A percentile compares a stretch with the other conserved stretches of the same genome.
phyloP scores from a whole-genome alignment of 2,797 vertebrate species.

The Cynopterus sphinx region DNA sequence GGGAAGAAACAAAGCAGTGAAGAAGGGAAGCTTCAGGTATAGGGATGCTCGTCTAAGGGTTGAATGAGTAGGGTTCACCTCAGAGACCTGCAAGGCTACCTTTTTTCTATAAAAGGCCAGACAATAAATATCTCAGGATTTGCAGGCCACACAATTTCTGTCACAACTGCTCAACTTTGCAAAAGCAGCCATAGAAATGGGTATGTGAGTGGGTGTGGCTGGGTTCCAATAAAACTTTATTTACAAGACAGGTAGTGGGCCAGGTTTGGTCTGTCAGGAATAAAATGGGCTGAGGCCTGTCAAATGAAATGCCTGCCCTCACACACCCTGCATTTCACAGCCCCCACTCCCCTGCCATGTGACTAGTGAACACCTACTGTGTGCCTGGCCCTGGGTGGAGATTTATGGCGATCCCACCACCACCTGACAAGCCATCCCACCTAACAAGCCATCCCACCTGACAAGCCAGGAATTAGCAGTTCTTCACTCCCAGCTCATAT shows the following conservation, averaged over 20 bases:
- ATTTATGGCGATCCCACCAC: background rate
- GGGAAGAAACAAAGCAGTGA: background rate
- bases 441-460: background rate
- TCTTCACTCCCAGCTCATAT: background rate
- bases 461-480: background rate
- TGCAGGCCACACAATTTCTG: background rate
- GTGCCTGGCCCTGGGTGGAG: background rate
- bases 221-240: background rate
- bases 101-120: background rate
- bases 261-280: background rate
- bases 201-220: background rate
- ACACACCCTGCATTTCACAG: background rate
- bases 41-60: background rate
- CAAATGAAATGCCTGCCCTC: background rate
- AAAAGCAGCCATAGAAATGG: background rate
- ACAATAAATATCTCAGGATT: background rate
- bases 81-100: background rate
- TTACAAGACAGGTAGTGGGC: background rate
- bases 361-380: background rate
- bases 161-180: background rate
- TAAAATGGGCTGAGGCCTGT: background rate
- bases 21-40: background rate
- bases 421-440: background rate
- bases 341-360: background rate
- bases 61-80: background rate